Evolutionary conservation across 1,140 invertebrate species (phyloP), one percentile per base, ranked within the genome.

Genomic region (Apocrypta bakeri): DNA sequence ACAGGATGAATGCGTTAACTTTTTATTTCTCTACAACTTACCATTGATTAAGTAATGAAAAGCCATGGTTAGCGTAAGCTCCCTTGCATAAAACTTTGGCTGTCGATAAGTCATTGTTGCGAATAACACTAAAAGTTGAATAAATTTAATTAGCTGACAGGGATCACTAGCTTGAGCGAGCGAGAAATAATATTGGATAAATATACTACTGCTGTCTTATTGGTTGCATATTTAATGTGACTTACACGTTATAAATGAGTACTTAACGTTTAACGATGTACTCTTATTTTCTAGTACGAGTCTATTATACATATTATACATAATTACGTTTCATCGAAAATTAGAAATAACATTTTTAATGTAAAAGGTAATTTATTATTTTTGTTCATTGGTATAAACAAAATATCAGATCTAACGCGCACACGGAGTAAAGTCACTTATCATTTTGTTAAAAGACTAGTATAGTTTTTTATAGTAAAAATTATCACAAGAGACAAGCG

Each of bases 51-150:
- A 77, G 68, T 72, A 68, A 40, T 71, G 69, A 73, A 56, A 64
- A 40, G 61, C 81, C 33, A 82, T 77, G 64, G 24, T 76, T 76
- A 85, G 80, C 80, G 82, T 81, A 85, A 86, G 40, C 21, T 64
- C 64, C 17, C 27, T 82, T 48, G 63, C 31, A 21, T 68, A 74
- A 78, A 81, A 80, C 84, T 63, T 42, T 88, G 83, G 86, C 56
- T 85, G 33, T 84, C 81, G 80, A 86, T 86, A 84, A 88, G 85
- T 86, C 82, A 86, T 84, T 87, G 86, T 89, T 88, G 87, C 88
- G 84, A 89, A 89, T 88, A 83, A 88, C 86, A 87, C 48, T 85
- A 85, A 85, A 82, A 87, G 75, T 86, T 85, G 31, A 87, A 87
- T 85, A 87, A 88, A 85, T 75, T 75, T 56, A 82, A 85, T 79